phyloP scores from a whole-genome alignment of 2,113 vertebrate genomes.

The Onychostoma macrolepis region DNA sequence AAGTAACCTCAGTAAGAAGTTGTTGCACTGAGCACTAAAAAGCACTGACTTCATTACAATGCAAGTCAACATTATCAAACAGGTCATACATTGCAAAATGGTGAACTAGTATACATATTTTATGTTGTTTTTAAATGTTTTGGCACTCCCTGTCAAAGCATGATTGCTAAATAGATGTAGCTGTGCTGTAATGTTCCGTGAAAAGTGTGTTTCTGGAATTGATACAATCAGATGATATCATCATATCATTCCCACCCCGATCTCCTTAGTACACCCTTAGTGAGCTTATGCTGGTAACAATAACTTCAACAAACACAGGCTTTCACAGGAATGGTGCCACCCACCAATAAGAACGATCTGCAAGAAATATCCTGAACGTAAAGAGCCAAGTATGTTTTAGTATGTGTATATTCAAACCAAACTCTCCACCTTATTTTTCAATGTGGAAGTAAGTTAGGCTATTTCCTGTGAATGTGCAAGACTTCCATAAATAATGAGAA shows the following conservation, averaged over 20 bases:
- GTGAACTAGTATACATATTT: not conserved
- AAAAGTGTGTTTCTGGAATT: not conserved
- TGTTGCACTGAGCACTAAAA: not conserved
- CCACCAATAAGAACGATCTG: not conserved
- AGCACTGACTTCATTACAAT: not conserved
- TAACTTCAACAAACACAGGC: conserved; percentile 33
- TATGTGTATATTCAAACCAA: not conserved
- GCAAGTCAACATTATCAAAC: not conserved
- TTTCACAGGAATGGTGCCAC: not conserved
- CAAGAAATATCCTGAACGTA: not conserved
- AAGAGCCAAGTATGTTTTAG: not conserved
- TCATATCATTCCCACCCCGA: not conserved
- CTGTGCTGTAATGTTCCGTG: not conserved
- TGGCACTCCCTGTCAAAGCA: not conserved
- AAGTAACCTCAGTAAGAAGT: not conserved
- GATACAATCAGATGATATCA: conserved; percentile 1
- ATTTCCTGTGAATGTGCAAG: not conserved
- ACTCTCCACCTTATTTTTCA: not conserved
- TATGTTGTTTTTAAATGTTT: not conserved
- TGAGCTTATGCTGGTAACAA: conserved; percentile 41
- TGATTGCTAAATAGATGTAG: not conserved
- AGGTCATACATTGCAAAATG: not conserved
- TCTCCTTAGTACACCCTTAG: not conserved
- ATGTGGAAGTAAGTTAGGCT: not conserved
- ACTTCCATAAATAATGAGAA: not conserved